Percentiles rank a stretch among this genome's conserved stretches.
These are phyloP conservation scores for Ceratina japonica DNA, from an alignment of 1,140 invertebrate species.

Conservation along the genomic window DNA sequence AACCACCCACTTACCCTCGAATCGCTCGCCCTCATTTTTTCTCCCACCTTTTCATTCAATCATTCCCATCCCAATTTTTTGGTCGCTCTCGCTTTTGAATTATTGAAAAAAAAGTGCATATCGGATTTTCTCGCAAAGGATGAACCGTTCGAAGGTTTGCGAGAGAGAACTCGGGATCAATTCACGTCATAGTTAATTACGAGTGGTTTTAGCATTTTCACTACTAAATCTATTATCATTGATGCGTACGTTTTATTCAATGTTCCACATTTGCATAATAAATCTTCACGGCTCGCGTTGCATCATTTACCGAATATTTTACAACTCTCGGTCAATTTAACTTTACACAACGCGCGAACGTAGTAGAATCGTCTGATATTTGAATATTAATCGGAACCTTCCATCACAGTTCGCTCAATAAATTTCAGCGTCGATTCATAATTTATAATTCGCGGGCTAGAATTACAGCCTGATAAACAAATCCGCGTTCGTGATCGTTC, in stretches of 20 bases:
- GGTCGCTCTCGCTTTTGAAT: too few relatives aligned
- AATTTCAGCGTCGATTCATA: conserved; percentile 25
- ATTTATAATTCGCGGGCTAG: neutral
- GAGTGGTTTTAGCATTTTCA: too few relatives aligned
- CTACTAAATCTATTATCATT: too few relatives aligned
- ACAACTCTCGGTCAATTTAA: neutral
- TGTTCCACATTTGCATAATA: conserved; percentile 6
- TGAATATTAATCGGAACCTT: conserved; percentile 37
- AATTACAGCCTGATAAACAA: conserved; percentile 22
- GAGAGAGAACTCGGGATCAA: too few relatives aligned
- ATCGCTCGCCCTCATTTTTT: neutral
- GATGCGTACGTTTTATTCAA: too few relatives aligned
- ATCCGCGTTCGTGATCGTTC: too few relatives aligned
- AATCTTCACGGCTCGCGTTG: neutral
- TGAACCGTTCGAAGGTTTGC: neutral
- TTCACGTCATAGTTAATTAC: too few relatives aligned
- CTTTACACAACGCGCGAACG: too few relatives aligned
- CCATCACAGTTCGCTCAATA: conserved; percentile 31
- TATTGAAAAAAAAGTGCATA: too few relatives aligned
- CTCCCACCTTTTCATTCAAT: neutral
- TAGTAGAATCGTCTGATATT: too few relatives aligned
- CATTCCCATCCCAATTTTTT: neutral
- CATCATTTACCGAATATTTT: conserved; percentile 19
- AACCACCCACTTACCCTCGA: conserved; percentile 17
- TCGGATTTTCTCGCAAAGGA: too few relatives aligned